Conservation (phyloP, 2,888 invertebrate species). For the Melolontha melolontha region DNA sequence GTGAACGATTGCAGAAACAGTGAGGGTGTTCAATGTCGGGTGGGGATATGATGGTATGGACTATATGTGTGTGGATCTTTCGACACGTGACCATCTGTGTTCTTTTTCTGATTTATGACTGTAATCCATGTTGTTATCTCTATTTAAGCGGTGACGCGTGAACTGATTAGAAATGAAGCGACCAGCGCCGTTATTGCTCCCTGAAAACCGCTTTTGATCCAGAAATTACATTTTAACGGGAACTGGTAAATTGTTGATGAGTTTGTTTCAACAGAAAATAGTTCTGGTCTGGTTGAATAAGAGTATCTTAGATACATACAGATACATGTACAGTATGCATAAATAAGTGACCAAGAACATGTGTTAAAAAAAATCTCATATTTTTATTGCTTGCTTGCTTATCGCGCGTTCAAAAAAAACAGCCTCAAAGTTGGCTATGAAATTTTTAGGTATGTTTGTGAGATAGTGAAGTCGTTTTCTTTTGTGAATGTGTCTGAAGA, state of each 20-base stretch:
- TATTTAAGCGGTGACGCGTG: constrained; percentile 49
- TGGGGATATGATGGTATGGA: constrained; percentile 9
- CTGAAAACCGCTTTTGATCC: constrained; percentile 25
- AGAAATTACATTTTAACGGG: constrained; percentile 31
- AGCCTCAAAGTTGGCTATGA: too few species aligned
- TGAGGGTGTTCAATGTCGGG: constrained; percentile 12
- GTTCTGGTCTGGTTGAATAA: neutral
- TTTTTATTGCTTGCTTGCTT: too few species aligned
- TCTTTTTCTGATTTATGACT: constrained; percentile 47
- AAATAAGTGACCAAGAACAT: too few species aligned
- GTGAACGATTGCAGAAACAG: constrained; percentile 29
- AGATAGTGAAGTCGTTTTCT: too few species aligned
- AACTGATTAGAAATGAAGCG: constrained; percentile 48
- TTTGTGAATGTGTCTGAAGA: too few species aligned
- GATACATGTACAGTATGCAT: too few species aligned
- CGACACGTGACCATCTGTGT: constrained; percentile 49
- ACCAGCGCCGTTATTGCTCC: constrained; percentile 10
- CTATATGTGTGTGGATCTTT: constrained; percentile 20
- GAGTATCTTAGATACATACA: too few species aligned
- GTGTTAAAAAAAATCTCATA: too few species aligned
- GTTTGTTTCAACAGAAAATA: constrained; percentile 21
- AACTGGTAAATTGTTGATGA: constrained; percentile 23
- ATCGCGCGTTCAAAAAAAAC: too few species aligned
- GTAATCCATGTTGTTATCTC: constrained; percentile 49
- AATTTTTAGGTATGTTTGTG: too few species aligned